Base-by-base conservation (phyloP, 2,888 invertebrate genomes). In the Notodonta ziczac region DNA sequence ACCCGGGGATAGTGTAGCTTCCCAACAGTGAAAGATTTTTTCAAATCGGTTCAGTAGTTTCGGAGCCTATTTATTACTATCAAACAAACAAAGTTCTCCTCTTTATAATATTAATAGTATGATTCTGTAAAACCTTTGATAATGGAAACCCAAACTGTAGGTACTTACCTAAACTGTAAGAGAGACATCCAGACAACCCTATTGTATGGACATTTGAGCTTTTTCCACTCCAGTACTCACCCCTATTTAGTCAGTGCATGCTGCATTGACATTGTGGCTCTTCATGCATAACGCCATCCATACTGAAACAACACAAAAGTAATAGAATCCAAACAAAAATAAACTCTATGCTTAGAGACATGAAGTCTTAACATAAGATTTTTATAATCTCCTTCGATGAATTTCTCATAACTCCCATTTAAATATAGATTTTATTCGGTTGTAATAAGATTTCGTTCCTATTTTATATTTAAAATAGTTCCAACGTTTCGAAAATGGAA, bases 191-290 rank as follows among this genome's bases (percentile, higher is more conserved):
- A 42, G 1, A 42, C 10, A 42, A 9, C 9, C 42, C 9, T 42
- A 10, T 42, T 8, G 10, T 12, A 8, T 42, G 1, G 42, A 8
- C 7, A 9, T 42, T 12, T 52, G 76, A 84, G 84, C 77, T 63
- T 13, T 70, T 73, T 89, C 91, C 86, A 79, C 66, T 72, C 9
- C 62, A 73, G 44, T 56, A 62, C 68, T 66, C 74, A 60, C 72
- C 78, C 81, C 86, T 82, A 86, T 86, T 90, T 86, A 85, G 83
- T 80, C 82, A 81, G 74, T 90, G 90, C 90, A 89, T 88, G 87
- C 86, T 88, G 90, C 88, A 89, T 85, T 86, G 87, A 89, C 87
- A 88, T 86, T 86, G 83, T 85, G 85, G 82, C 87, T 85, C 82
- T 88, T 88, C 87, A 85, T 90, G 88, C 89, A 89, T 86, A 83